A percentile compares a stretch with the other conserved stretches of the same genome.
Evolutionary conservation across 2,797 vertebrate genomes (phyloP).

Genomic region (Acrossocheilus fasciatus): DNA sequence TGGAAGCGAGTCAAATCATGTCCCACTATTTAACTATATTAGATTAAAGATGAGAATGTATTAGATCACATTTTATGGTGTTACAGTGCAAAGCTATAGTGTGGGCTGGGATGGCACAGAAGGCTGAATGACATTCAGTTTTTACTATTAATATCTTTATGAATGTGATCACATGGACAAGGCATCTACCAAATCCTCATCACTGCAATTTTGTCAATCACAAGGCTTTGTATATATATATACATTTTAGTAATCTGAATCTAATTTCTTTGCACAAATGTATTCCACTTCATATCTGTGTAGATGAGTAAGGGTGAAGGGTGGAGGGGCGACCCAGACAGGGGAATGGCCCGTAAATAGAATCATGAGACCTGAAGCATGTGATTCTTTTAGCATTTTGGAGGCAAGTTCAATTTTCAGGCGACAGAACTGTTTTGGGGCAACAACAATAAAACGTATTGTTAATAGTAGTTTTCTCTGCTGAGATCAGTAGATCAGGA

Average conservation of each 20-base stretch:
- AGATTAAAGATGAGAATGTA: conserved; percentile 1
- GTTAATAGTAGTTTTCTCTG: neutral
- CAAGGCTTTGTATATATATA: neutral
- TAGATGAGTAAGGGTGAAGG: conserved; percentile 9
- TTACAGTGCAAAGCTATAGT: neutral
- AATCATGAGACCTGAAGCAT: conserved; percentile 56
- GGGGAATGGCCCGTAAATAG: conserved; percentile 52
- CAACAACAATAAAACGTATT: conserved; percentile 21
- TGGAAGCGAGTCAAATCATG: conserved; percentile 30
- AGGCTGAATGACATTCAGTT: neutral
- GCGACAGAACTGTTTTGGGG: conserved; percentile 11
- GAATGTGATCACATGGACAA: neutral
- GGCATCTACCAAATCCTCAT: neutral
- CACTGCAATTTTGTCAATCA: neutral
- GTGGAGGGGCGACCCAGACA: conserved; percentile 23
- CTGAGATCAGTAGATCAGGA: neutral
- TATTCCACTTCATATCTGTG: neutral
- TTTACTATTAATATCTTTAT: conserved; percentile 2
- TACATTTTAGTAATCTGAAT: neutral
- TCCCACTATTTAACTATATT: conserved; percentile 17
- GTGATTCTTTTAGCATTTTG: conserved; percentile 43
- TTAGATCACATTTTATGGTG: neutral
- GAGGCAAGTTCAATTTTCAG: conserved; percentile 44
- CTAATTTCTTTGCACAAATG: neutral
- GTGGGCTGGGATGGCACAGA: neutral